phyloP scores from a whole-genome alignment of 2,888 invertebrate genomes.

The Acanthoscelides obtectus region DNA sequence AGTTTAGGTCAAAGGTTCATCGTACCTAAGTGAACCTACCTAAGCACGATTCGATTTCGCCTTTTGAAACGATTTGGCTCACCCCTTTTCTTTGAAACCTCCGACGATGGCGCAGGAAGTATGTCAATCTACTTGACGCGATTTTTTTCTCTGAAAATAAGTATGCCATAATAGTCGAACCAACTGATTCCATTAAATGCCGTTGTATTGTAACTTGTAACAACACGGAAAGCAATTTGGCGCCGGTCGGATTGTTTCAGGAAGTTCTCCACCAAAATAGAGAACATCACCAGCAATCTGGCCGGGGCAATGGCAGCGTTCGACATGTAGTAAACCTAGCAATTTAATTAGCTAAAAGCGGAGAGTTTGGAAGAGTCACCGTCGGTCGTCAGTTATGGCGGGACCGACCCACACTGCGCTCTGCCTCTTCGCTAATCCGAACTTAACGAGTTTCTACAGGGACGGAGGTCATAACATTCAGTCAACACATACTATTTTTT shows the following conservation, averaged over 20 bases:
- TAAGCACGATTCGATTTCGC: too few relatives aligned
- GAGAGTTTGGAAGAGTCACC: background rate
- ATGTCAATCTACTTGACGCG: too few relatives aligned
- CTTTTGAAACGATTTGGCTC: too few relatives aligned
- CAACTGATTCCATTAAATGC: background rate
- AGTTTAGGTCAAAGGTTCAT: too few relatives aligned
- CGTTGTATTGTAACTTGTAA: too few relatives aligned
- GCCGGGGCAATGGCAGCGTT: background rate
- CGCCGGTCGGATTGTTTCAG: background rate
- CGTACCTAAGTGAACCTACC: too few relatives aligned
- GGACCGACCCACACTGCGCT: background rate
- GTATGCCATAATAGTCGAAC: background rate
- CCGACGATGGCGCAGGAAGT: too few relatives aligned
- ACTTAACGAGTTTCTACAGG: background rate
- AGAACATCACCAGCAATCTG: background rate
- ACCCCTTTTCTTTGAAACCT: too few relatives aligned
- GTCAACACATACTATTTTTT: too few relatives aligned
- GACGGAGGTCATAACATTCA: background rate
- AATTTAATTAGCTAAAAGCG: background rate
- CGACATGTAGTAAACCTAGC: background rate
- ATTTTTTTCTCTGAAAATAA: too few relatives aligned
- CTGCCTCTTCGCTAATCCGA: background rate
- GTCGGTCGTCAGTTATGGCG: background rate
- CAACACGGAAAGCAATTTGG: background rate
- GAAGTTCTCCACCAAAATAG: background rate